Conservation (phyloP, 2,797 vertebrate genomes). For the Calcarius lapponicus region DNA sequence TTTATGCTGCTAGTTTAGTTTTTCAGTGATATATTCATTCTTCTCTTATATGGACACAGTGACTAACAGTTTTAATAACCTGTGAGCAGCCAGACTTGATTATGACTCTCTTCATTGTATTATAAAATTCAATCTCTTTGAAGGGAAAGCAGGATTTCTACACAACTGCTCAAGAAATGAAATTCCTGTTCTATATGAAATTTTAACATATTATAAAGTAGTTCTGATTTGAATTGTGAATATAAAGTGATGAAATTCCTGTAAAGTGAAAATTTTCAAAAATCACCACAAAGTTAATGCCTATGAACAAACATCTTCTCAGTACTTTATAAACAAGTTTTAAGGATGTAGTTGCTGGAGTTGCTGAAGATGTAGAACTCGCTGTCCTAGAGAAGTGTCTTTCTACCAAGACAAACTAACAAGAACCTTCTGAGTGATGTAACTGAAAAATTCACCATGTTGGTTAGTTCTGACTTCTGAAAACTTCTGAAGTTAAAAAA, state of each 20-base stretch:
- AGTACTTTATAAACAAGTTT: neutral
- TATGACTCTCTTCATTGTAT: neutral
- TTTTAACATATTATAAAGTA: neutral
- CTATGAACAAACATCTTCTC: neutral
- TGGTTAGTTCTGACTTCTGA: neutral
- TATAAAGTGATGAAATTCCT: neutral
- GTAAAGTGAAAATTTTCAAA: neutral
- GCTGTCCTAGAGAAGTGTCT: neutral
- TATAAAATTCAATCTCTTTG: neutral
- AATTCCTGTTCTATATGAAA: neutral
- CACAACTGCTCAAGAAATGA: neutral
- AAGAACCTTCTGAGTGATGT: neutral
- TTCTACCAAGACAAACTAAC: neutral
- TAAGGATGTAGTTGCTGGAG: neutral
- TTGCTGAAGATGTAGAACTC: neutral
- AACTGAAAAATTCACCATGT: neutral
- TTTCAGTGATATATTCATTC: neutral
- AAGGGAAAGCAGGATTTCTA: neutral
- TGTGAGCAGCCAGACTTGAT: neutral
- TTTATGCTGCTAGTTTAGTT: neutral
- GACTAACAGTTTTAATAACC: constrained; percentile 41
- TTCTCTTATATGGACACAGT: neutral
- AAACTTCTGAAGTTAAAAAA: neutral
- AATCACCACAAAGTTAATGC: neutral
- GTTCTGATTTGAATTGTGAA: constrained; percentile 8